phyloP scores from a whole-genome alignment of 2,797 vertebrate genomes.

The Dipus sagitta region DNA sequence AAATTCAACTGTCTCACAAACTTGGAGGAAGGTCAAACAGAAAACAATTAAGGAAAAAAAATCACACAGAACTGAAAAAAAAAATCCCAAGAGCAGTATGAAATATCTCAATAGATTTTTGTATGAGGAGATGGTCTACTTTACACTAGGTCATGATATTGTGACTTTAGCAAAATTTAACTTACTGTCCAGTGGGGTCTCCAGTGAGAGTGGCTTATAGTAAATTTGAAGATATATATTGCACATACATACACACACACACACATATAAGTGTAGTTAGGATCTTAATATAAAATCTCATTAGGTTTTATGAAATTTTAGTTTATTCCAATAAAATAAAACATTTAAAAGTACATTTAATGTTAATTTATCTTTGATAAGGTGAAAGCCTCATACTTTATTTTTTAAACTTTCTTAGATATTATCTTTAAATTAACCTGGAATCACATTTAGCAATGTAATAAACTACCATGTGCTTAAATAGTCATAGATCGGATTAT shows the following conservation, averaged over 20 bases:
- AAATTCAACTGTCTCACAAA: not conserved
- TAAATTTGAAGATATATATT: not conserved
- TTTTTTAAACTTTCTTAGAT: not conserved
- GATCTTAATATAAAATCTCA: not conserved
- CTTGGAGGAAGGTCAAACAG: not conserved
- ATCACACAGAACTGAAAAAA: not conserved
- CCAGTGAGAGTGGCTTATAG: not conserved
- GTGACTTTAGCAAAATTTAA: not conserved
- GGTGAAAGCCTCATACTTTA: not conserved
- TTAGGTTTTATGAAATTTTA: not conserved
- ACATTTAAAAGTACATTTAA: not conserved
- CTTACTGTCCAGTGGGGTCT: not conserved
- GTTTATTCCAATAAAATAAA: not conserved
- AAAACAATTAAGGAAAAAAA: not conserved
- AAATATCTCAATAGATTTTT: not conserved
- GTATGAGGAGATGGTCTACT: not conserved
- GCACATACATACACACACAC: not conserved
- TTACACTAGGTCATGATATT: not conserved
- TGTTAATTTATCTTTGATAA: slow-evolving; percentile 29
- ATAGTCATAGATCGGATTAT: slow-evolving; percentile 26
- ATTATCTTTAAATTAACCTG: slow-evolving; percentile 6
- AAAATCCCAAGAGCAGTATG: not conserved
- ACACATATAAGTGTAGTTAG: not conserved
- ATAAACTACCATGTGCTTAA: not conserved
- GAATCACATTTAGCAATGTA: not conserved